These are phyloP conservation scores for Platysteira castanea DNA, from an alignment of 2,113 vertebrate genomes.

Conservation along the genomic window DNA sequence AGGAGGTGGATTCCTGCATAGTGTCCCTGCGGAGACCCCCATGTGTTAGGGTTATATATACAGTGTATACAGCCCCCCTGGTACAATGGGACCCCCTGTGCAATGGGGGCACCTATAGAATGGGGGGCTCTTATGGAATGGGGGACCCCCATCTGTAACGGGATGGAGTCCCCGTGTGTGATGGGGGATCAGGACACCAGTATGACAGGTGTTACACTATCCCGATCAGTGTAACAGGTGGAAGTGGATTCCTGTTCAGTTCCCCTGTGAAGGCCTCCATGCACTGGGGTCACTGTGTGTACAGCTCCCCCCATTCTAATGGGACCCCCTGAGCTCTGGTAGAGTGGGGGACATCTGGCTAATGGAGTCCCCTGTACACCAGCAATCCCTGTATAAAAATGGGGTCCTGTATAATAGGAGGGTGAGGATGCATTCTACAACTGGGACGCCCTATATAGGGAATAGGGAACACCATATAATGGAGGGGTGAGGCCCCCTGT, in stretches of 20 bases:
- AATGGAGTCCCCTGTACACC: neutral
- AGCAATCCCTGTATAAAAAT: neutral
- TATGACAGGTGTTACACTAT: too few relatives aligned
- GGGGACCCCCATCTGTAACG: neutral
- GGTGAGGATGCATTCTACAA: neutral
- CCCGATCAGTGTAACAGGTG: too few relatives aligned
- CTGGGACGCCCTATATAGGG: fast-evolving
- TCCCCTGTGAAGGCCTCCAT: neutral
- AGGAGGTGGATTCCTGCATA: neutral
- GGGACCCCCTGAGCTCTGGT: neutral
- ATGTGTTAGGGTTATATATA: fast-evolving
- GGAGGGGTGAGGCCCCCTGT: fast-evolving
- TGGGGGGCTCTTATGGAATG: too few relatives aligned
- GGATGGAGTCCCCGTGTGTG: neutral
- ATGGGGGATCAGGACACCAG: neutral
- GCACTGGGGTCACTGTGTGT: neutral
- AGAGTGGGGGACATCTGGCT: neutral
- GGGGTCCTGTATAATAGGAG: fast-evolving
- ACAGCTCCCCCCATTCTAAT: neutral
- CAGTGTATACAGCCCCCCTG: neutral
- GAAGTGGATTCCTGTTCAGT: neutral
- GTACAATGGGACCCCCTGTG: neutral
- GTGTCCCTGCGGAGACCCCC: neutral
- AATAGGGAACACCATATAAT: neutral
- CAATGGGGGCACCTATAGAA: neutral